Evolutionary conservation across 2,888 invertebrate species (phyloP), one percentile per base, ranked within the genome.

Genomic region (Tortricodes alternella): DNA sequence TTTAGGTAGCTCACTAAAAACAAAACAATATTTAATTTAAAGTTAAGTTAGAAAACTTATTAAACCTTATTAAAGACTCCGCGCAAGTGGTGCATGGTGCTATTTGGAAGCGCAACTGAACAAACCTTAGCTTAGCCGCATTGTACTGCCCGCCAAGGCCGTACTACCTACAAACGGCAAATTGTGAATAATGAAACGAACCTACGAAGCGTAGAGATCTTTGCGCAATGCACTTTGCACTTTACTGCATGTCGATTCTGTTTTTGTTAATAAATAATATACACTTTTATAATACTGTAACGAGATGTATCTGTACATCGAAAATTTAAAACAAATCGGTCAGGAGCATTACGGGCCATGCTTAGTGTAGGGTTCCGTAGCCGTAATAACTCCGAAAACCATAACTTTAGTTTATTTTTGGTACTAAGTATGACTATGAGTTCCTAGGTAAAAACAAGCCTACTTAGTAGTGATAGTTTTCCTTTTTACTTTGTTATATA

Each of bases 71-170:
- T 71, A 66, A 89, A 89, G 64, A 89, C 89, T 65, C 68, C 82
- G 60, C 89, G 89, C 68, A 89, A 78, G 83, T 88, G 89, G 78
- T 89, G 88, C 89, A 89, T 89, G 80, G 65, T 74, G 75, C 74
- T 73, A 64, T 70, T 68, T 71, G 74, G 66, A 74, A 71, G 70
- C 66, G 67, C 80, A 73, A 86, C 85, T 82, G 76, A 80, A 74
- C 70, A 71, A 77, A 77, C 71, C 71, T 48, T 70, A 71, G 60
- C n/a, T n/a, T n/a, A n/a, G 50, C 58, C 46, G 59, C 48, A 71
- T 67, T 70, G 46, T 51, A 53, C 57, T 61, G 48, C 58, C 52
- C 59, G 53, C 46, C 71, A 73, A 73, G 72, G 74, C 64, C 68
- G 61, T 39, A 23, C 61, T 63, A 65, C 68, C 68, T 71, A 75